These are phyloP conservation scores for Protophormia terraenovae DNA, from an alignment of 2,888 invertebrate species.

Conservation along the genomic window DNA sequence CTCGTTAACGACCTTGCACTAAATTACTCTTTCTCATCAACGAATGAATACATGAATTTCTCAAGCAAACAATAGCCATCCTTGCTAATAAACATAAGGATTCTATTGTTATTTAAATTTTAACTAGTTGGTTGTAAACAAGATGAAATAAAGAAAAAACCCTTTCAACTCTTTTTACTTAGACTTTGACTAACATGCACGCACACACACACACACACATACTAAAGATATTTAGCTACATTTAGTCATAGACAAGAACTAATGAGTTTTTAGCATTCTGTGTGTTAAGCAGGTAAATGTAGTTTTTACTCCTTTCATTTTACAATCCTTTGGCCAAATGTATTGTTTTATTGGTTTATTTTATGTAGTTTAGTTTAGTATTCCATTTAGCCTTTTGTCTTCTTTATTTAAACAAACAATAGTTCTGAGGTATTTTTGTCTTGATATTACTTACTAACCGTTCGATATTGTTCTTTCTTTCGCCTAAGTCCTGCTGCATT, in stretches of 20 bases:
- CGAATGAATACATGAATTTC: not conserved
- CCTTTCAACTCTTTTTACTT: constrained; percentile 54
- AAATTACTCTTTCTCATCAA: constrained; percentile 31
- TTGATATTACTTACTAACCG: constrained; percentile 54
- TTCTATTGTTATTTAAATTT: constrained; percentile 49
- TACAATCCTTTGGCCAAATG: constrained; percentile 36
- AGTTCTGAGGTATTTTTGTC: constrained; percentile 63
- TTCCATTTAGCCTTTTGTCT: constrained; percentile 48
- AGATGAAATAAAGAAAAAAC: no score
- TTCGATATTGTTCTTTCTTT: constrained; percentile 31
- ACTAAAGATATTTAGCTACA: no score
- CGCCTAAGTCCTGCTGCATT: not conserved
- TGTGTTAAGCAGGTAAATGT: not conserved
- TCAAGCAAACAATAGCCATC: constrained; percentile 26
- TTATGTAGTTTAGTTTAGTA: constrained; percentile 38
- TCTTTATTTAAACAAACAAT: constrained; percentile 53
- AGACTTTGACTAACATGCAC: not conserved
- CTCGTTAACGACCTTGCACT: constrained; percentile 58
- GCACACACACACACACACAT: not conserved
- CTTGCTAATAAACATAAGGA: not conserved
- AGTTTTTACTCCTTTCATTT: constrained; percentile 52
- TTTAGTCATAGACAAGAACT: not conserved
- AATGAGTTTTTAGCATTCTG: constrained; percentile 9
- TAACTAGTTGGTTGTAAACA: not conserved
- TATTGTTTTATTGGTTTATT: constrained; percentile 31